Conservation (phyloP, 2,797 vertebrate genomes). For the Anguilla anguilla region DNA sequence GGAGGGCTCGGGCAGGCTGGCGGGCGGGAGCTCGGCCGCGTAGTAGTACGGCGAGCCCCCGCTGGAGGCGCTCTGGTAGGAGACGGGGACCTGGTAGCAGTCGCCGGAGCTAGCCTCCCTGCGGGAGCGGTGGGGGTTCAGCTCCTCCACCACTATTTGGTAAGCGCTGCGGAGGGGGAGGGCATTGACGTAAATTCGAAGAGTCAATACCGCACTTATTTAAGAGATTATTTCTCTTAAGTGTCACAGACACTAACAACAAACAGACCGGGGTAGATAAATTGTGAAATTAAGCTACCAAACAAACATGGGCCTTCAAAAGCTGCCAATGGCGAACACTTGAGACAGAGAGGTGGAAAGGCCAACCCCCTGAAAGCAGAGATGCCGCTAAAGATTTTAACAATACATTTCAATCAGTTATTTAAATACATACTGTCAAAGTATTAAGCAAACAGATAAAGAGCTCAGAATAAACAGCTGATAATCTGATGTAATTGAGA, state of each 20-base stretch:
- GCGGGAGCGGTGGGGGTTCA: slow-evolving; percentile 85
- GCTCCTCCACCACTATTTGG: slow-evolving; percentile 94
- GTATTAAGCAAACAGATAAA: background rate
- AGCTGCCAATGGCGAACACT: background rate
- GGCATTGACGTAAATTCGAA: background rate
- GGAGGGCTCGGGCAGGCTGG: slow-evolving; percentile 86
- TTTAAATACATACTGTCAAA: background rate
- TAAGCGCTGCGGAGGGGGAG: slow-evolving; percentile 76
- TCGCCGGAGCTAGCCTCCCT: slow-evolving; percentile 84
- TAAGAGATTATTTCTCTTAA: slow-evolving; percentile 6
- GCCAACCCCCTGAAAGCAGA: background rate
- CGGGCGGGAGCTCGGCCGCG: slow-evolving; percentile 91
- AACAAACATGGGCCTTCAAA: background rate
- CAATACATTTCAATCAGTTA: background rate
- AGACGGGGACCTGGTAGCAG: slow-evolving; percentile 89
- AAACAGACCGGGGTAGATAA: background rate
- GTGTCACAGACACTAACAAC: background rate
- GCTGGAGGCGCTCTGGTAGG: slow-evolving; percentile 83
- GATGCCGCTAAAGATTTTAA: background rate
- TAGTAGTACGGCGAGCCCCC: slow-evolving; percentile 91
- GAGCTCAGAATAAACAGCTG: background rate
- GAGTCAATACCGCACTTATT: slow-evolving; percentile 1
- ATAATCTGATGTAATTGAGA: background rate
- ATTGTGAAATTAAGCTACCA: background rate
- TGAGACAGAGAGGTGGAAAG: background rate